These are phyloP conservation scores for Lutraria rhynchaena DNA, from an alignment of 1,140 invertebrate genomes.

Conservation along the genomic window DNA sequence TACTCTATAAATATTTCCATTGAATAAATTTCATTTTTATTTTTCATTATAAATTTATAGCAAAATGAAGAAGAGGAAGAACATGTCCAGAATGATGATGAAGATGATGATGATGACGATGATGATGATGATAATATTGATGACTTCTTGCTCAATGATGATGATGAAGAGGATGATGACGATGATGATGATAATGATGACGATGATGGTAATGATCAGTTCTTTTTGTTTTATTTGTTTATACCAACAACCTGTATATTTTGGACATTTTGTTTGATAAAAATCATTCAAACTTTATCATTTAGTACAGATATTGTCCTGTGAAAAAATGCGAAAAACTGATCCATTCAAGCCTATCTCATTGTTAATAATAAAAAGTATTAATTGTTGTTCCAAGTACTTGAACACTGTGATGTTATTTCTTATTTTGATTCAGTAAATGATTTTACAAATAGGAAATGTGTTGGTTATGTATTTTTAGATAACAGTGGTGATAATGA, in stretches of 20 bases:
- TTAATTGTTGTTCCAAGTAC: not conserved
- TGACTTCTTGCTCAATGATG: constrained; percentile 57
- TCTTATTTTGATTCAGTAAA: too few species aligned
- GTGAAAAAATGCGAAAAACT: too few species aligned
- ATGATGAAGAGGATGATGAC: constrained; percentile 55
- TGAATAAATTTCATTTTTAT: too few species aligned
- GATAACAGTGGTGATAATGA: constrained; percentile 58
- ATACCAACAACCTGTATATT: too few species aligned
- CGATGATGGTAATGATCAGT: too few species aligned
- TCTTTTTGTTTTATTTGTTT: too few species aligned
- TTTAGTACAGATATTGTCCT: too few species aligned
- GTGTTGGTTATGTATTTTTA: not conserved
- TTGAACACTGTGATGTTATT: not conserved
- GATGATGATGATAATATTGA: constrained; percentile 68
- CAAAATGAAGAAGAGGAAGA: constrained; percentile 78
- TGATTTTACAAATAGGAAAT: too few species aligned
- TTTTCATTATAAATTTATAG: constrained; percentile 53
- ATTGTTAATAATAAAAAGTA: not conserved
- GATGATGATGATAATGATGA: constrained; percentile 13
- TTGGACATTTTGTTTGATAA: too few species aligned
- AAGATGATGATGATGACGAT: constrained; percentile 71
- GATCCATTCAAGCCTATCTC: too few species aligned
- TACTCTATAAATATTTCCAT: not conserved
- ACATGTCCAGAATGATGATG: constrained; percentile 75
- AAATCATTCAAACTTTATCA: too few species aligned